Evolutionary conservation across 2,888 invertebrate genomes (phyloP).

Genomic region (Pammene aurita): DNA sequence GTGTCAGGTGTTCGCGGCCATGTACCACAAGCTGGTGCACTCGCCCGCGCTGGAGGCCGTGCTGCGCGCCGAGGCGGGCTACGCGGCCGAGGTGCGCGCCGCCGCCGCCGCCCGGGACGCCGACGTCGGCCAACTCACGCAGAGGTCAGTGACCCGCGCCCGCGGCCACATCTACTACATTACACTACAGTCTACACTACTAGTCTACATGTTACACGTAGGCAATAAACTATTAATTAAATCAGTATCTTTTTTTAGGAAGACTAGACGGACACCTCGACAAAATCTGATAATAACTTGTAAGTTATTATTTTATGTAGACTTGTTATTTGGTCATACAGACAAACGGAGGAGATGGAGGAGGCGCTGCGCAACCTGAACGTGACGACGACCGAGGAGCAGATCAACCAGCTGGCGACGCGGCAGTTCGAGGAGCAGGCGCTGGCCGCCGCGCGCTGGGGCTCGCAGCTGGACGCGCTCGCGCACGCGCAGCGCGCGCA

Average conservation of each 20-base stretch:
- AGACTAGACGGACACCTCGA: too few relatives aligned
- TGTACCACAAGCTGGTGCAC: constrained; percentile 92
- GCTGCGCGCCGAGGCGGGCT: constrained; percentile 93
- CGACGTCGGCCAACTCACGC: constrained; percentile 87
- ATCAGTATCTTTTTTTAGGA: too few relatives aligned
- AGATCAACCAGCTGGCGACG: constrained; percentile 93
- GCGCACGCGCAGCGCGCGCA: constrained; percentile 93
- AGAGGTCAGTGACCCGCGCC: constrained; percentile 69
- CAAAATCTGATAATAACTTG: too few relatives aligned
- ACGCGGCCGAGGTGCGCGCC: constrained; percentile 90
- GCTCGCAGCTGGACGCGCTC: constrained; percentile 92
- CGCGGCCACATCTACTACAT: too few relatives aligned
- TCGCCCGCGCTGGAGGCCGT: constrained; percentile 94
- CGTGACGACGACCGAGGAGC: constrained; percentile 89
- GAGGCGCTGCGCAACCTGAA: constrained; percentile 91
- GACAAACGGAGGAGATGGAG: constrained; percentile 95
- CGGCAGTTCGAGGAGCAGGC: constrained; percentile 93
- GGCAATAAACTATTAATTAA: too few relatives aligned
- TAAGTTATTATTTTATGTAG: too few relatives aligned
- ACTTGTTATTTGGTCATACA: constrained; percentile 50
- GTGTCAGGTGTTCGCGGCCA: constrained; percentile 87
- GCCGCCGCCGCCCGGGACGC: constrained; percentile 88
- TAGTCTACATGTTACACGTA: too few relatives aligned
- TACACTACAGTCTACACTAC: too few relatives aligned
- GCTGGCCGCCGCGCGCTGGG: constrained; percentile 92